phyloP scores from a whole-genome alignment of 2,113 vertebrate genomes.

The Dolichallabes microphthalmus region DNA sequence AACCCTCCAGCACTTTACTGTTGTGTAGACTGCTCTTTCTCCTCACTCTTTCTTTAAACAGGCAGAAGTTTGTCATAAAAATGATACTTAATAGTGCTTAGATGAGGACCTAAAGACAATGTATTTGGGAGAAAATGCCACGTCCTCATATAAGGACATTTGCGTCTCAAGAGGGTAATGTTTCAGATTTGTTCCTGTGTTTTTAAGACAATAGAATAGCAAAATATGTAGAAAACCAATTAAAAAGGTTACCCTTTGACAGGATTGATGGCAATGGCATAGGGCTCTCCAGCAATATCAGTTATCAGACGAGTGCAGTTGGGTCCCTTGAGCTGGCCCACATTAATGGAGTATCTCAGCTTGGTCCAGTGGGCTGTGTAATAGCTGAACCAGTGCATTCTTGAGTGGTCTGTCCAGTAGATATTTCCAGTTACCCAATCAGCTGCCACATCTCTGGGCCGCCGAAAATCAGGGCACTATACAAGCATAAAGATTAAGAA shows the following conservation, averaged over 20 bases:
- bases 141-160: too few species aligned
- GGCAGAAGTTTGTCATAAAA: too few species aligned
- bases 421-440: constrained; percentile 96
- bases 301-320: constrained; percentile 95
- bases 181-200: not conserved
- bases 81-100: too few species aligned
- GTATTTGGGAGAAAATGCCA: too few species aligned
- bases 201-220: not conserved
- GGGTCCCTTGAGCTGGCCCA: constrained; percentile 89
- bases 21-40: too few species aligned
- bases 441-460: constrained; percentile 90
- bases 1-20: too few species aligned
- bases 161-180: too few species aligned
- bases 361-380: constrained; percentile 99
- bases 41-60: too few species aligned
- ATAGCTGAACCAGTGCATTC: constrained; percentile 99
- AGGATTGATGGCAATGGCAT: constrained; percentile 92
- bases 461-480: constrained; percentile 94
- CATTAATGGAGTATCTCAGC: constrained; percentile 94
- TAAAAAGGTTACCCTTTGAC: constrained; percentile 79
- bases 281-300: constrained; percentile 93
- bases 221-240: not conserved
- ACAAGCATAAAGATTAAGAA: constrained; percentile 49
- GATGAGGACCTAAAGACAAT: too few species aligned
- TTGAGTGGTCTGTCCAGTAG: constrained; percentile 98